Evolutionary conservation across 2,888 invertebrate genomes (phyloP), one percentile per base, ranked within the genome.

Genomic region (Drosophila eohydei): DNA sequence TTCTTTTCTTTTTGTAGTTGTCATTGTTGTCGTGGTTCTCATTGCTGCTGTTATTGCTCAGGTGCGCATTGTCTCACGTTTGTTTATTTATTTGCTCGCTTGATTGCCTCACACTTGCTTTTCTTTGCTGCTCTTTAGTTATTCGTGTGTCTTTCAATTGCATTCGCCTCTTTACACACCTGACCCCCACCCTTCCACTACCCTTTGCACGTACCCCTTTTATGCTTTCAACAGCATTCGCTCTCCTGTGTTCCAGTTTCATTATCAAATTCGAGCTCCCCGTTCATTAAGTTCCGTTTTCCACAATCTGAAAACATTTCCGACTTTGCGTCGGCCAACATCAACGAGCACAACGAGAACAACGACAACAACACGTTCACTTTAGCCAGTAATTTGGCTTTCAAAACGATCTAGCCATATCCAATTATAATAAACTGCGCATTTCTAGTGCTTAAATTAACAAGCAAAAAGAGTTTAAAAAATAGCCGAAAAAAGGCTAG

Each of bases 1-100:
- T 54, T 21, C 30, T 54, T 21, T 14, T 50, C 11, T n/a, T 60
- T n/a, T 32, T 62, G 16, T 50, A 41, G 32, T 26, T 41, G 50
- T 40, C 34, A 50, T 66, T 64, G 34, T 60, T 40, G 56, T 28
- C 57, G 59, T 46, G 52, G 51, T 36, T 51, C 32, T 38, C 56
- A 64, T 43, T 67, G 34, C 46, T 61, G 68, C 50, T 75, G 57
- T 62, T 84, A 52, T 79, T 71, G 59, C 73, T 82, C 82, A 74
- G 88, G 68, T 89, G 84, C 46, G 80, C 89, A 84, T 84, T 89
- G 84, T 84, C 89, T 89, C 84, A 84, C 84, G 84, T 89, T 81
- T 89, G 78, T 89, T 89, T 89, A 87, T 87, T 89, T 84, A 89
- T 89, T 84, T 78, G 72, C 70, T 59, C 55, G 81, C 81, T 83